These are phyloP conservation scores for Cottoperca gobio DNA, from an alignment of 2,797 vertebrate genomes.

Conservation along the genomic window DNA sequence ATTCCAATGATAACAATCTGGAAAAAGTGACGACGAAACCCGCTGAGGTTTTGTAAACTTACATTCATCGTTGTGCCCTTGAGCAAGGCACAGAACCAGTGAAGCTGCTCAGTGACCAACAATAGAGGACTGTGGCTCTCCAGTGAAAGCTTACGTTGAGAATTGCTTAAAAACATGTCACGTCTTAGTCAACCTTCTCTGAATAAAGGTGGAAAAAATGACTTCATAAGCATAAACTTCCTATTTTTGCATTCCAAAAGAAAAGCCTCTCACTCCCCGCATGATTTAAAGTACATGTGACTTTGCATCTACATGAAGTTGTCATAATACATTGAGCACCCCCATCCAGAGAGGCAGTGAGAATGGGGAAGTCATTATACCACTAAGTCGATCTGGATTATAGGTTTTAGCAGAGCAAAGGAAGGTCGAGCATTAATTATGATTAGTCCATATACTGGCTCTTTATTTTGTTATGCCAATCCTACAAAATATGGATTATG, in stretches of 20 bases:
- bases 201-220: constrained; percentile 20
- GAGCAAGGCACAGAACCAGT: constrained; percentile 30
- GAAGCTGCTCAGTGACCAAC: constrained; percentile 1
- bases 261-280: not conserved
- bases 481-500: constrained; percentile 68
- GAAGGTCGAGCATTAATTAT: constrained; percentile 73
- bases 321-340: constrained; percentile 39
- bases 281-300: constrained; percentile 51
- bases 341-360: constrained; percentile 34
- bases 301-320: constrained; percentile 54
- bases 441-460: constrained; percentile 71
- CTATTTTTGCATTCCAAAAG: constrained; percentile 21
- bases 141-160: constrained; percentile 4
- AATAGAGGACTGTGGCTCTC: not conserved
- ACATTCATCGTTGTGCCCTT: constrained; percentile 9
- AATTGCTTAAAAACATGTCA: constrained; percentile 28
- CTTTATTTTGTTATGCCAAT: constrained; percentile 67
- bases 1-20: constrained; percentile 48
- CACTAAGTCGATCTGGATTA: constrained; percentile 77
- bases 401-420: constrained; percentile 71
- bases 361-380: constrained; percentile 69
- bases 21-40: constrained; percentile 24
- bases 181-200: constrained; percentile 13
- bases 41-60: constrained; percentile 1
- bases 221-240: constrained; percentile 28